Evolutionary conservation across 2,113 vertebrate species (phyloP).

Genomic region (Aleadryas rufinucha): DNA sequence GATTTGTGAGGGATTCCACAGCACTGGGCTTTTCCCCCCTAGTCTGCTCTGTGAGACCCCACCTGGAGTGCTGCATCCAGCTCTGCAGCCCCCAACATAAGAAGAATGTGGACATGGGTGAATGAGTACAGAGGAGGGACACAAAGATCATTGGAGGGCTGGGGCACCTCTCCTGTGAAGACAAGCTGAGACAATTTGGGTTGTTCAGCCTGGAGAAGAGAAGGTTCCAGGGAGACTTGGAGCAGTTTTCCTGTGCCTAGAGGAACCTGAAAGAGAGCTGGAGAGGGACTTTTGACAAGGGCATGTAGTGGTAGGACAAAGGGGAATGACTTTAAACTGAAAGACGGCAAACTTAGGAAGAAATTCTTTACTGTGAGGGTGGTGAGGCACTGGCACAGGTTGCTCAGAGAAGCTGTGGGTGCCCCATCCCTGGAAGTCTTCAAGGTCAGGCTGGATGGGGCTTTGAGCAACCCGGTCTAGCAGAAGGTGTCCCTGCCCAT

Average conservation of each 20-base stretch:
- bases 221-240: not conserved
- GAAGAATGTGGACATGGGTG: not conserved
- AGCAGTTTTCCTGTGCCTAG: not conserved
- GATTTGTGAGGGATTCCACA: not conserved
- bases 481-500: not conserved
- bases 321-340: not conserved
- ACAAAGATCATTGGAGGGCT: not conserved
- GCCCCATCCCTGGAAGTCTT: not conserved
- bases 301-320: not conserved
- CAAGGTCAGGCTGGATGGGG: not conserved
- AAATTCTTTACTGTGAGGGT: not conserved
- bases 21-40: not conserved
- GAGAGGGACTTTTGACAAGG: not conserved
- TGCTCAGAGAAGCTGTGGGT: not conserved
- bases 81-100: not conserved
- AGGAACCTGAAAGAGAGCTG: not conserved
- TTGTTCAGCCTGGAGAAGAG: not conserved
- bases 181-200: not conserved
- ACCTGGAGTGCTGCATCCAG: not conserved
- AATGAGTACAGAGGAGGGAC: not conserved
- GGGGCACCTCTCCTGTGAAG: not conserved
- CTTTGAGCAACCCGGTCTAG: not conserved
- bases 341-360: not conserved
- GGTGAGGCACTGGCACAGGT: not conserved
- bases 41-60: not conserved